Base-by-base conservation (phyloP, 1,140 invertebrate species). In the Druon quercuslanigerum region DNA sequence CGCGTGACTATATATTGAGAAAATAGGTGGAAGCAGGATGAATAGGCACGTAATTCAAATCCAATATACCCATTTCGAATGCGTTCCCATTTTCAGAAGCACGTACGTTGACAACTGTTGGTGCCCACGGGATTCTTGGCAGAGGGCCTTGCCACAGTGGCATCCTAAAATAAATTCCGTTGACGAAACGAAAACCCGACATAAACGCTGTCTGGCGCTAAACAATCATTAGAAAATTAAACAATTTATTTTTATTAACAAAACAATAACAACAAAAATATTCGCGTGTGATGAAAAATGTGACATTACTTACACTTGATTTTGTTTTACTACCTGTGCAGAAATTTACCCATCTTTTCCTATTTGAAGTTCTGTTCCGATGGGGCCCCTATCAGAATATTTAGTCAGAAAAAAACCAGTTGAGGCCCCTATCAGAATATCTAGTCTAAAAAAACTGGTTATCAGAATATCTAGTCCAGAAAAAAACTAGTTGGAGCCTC, bases 121-220 rank as follows among this genome's bases (percentile, higher is more conserved):
- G 75, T 80, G 74, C 77, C 74, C 77, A 52, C 74, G 73, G 77
- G 76, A 85, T 82, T 85, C 81, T 83, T 87, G 85, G 85, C 84
- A 84, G 78, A 77, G 74, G 75, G 74, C 81, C 77, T 76, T 66
- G 50, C 57, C n/a, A n/a, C n/a, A 76, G 52, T 77, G 72, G 74
- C 66, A 56, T 82, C 85, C 83, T 82, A 84, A 87, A 87, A 87
- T 87, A 87, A 85, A 84, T 83, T 81, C 66, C 56, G 84, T 84
- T 83, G 83, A 79, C 85, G 83, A 87, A 85, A 84, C 79, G 77
- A 82, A 73, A 77, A 73, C 25, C 71, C 66, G 79, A n/a, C 51
- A 46, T 81, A 46, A 9, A 51, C 66, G 76, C 19, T 75, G 71
- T 79, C 72, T 74, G 71, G 73, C 77, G 66, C 70, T 80, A 79